Base-by-base conservation (phyloP, 2,888 invertebrate genomes). In the Machimus atricapillus region DNA sequence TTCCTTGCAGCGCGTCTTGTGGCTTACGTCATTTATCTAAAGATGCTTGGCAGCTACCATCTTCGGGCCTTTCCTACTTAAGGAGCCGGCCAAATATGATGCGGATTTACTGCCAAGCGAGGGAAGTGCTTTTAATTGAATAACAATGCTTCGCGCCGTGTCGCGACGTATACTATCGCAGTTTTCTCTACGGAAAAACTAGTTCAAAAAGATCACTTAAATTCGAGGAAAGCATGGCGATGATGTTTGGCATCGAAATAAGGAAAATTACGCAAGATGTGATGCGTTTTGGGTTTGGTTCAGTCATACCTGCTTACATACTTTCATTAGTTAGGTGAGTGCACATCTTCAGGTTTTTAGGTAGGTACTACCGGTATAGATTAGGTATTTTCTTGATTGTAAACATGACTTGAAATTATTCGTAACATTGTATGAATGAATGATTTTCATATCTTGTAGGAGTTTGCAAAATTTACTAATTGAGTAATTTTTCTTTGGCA, bases 1-100 rank as follows among this genome's bases (percentile, higher is more conserved):
- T 34, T 66, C 66, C 66, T 56, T 56, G 2, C n/a, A 14, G 23
- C 31, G 9, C 46, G 66, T 82, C 12, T 82, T 40, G 58, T 34
- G 14, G 58, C 82, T 82, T 82, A 37, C 82, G 82, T 82, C 82
- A 82, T 82, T 82, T 40, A 66, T 37, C 76, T 16, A 12, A 12
- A n/a, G 40, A 2, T 16, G 5, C 8, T 3, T 37, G 37, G 12
- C 23, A n/a, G 16, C 16, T 52, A 16, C 27, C 31, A n/a, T 58
- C 58, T 56, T 58, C 8, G 58, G 56, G 43, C 14, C 31, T 82
- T 82, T 82, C 56, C 56, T 82, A 14, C 16, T 82, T 82, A 23
- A 46, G 56, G 31, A 37, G 76, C 16, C 37, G 34, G 2, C 82
- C 27, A 23, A 66, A 66, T 19, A 23, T 1, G 66, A 23, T 9